Evolutionary conservation across 2,888 invertebrate species (phyloP), one percentile per base, ranked within the genome.

Genomic region (Sycophila texana): DNA sequence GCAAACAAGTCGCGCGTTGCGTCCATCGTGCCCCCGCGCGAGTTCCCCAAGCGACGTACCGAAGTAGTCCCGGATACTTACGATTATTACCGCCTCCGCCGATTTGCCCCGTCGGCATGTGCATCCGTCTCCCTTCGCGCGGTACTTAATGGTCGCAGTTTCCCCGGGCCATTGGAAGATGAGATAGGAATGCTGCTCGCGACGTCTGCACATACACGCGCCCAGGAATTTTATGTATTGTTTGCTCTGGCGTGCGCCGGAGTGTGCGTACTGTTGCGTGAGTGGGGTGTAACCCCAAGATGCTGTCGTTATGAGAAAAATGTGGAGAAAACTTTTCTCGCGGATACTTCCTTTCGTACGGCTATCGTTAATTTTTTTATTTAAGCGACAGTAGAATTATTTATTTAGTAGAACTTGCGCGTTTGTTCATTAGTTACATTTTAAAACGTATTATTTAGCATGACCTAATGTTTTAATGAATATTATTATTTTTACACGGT

Each of bases 71-170:
- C 47, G 57, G 20, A 73, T 72, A 73, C 72, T 77, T 77, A 67
- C 77, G 77, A 73, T 73, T 77, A 77, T 73, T 77, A 73, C 39
- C 61, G 39, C 67, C 20, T 26, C 66, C 20, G 70, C 51, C 57
- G 57, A 57, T 70, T 18, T 26, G 26, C 39, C 66, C n/a, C 65
- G 65, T 63, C 7, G 53, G 18, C 39, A 16, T 47, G 18, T 39
- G 39, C 39, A 18, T 63, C 30, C 60, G 10, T 20, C 67, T 20
- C 53, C 67, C 13, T 26, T 14, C 26, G 47, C 26, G 14, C 47
- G 14, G 10, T 5, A 39, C 39, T 39, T 58, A 74, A 60, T 47
- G 53, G 67, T 39, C 39, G 67, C 49, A 53, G 67, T 67, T 53
- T 51, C 22, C 39, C 39, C 12, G 39, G 53, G 13, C 68, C 73